A percentile compares a stretch with the other conserved stretches of the same genome.
phyloP scores from a whole-genome alignment of 2,888 invertebrate species.

The Cataglyphis rosenhaueri region DNA sequence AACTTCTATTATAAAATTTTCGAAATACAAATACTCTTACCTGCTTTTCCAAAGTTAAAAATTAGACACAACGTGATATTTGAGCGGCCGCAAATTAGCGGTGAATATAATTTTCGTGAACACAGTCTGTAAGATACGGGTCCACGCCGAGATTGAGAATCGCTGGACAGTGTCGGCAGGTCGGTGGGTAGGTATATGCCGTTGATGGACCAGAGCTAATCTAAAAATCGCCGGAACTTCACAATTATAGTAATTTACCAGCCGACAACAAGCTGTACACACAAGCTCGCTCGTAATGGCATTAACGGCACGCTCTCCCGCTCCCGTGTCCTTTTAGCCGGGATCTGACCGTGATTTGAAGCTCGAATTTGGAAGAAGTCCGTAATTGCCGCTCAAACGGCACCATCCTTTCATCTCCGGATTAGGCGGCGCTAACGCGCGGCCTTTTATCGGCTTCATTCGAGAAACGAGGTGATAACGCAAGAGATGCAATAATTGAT shows the following conservation, averaged over 20 bases:
- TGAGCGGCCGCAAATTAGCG: neutral
- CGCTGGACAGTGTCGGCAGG: slow-evolving; percentile 73
- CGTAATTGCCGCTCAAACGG: slow-evolving; percentile 34
- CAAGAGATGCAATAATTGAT: slow-evolving; percentile 1
- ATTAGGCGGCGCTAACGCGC: slow-evolving; percentile 13
- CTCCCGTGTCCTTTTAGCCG: slow-evolving; percentile 75
- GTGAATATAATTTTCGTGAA: neutral
- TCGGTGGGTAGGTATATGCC: slow-evolving; percentile 79
- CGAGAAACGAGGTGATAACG: slow-evolving; percentile 7
- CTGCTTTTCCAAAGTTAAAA: neutral
- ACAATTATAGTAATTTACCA: slow-evolving; percentile 85
- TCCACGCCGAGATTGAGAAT: slow-evolving; percentile 73
- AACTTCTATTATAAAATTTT: neutral
- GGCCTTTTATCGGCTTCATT: slow-evolving; percentile 1
- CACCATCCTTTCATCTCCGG: slow-evolving; percentile 21
- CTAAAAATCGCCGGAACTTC: slow-evolving; percentile 85
- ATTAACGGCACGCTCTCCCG: slow-evolving; percentile 76
- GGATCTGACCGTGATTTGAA: slow-evolving; percentile 52
- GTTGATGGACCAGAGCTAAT: slow-evolving; percentile 85
- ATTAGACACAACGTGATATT: neutral
- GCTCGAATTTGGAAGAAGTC: slow-evolving; percentile 56
- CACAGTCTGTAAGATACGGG: neutral
- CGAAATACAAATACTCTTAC: neutral
- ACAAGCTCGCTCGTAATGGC: slow-evolving; percentile 77
- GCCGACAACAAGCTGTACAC: slow-evolving; percentile 84